These are phyloP conservation scores for Harpalus rubripes DNA, from an alignment of 2,888 invertebrate species.

Conservation along the genomic window DNA sequence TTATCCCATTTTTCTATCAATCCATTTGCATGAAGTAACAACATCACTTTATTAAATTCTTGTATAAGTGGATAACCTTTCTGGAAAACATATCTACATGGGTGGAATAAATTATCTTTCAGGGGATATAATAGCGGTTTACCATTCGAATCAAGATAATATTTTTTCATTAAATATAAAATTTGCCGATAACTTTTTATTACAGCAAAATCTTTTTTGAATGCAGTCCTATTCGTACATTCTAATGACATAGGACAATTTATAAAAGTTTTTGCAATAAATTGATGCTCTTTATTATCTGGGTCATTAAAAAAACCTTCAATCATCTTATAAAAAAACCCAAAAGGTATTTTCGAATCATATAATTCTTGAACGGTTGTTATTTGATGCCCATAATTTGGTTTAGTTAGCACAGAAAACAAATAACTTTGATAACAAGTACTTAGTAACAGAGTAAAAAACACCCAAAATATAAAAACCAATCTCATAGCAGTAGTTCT, in stretches of 20 bases:
- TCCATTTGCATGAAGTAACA: conserved; percentile 22
- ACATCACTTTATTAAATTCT: background rate
- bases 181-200: background rate
- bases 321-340: background rate
- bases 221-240: conserved; percentile 39
- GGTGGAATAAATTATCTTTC: background rate
- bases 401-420: background rate
- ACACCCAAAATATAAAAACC: conserved; percentile 25
- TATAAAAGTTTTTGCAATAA: conserved; percentile 8
- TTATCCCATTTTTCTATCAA: conserved; percentile 35
- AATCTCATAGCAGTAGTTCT: background rate
- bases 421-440: conserved; percentile 41
- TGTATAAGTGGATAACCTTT: conserved; percentile 34
- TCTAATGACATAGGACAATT: background rate
- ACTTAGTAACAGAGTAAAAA: conserved; percentile 19
- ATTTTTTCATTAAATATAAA: conserved; percentile 40
- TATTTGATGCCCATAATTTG: conserved; percentile 27
- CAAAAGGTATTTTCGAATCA: conserved; percentile 24
- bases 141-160: conserved; percentile 64
- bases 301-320: background rate
- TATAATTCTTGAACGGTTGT: conserved; percentile 3
- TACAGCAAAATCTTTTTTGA: conserved; percentile 34
- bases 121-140: conserved; percentile 6
- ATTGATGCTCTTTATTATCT: background rate
- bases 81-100: conserved; percentile 10